Evolutionary conservation across 2,797 vertebrate species (phyloP), one percentile per base, ranked within the genome.

Genomic region (Tapera naevia): DNA sequence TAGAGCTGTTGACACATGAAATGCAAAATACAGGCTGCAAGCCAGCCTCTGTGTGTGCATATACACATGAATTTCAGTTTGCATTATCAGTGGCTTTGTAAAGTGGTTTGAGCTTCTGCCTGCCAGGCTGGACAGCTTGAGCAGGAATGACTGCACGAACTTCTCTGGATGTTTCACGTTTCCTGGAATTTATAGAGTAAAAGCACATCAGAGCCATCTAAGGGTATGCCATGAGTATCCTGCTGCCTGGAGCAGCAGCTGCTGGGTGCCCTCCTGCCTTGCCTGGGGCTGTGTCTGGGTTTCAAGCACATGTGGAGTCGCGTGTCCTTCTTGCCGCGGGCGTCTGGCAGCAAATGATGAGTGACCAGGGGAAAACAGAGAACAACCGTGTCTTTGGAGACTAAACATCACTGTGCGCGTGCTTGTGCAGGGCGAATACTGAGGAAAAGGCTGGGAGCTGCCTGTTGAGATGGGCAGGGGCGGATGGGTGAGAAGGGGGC

Each of bases 201-300:
- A 28, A 50, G 17, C 45, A 21, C 45, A 46, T 19, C 24, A 2
- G 39, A 28, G 43, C 11, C 10, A 23, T 5, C 12, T 12, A 27
- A 62, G n/a, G 0, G 0, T 7, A 2, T 6, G 23, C 0, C 17
- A 3, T 5, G 58, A 23, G 50, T 7, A 23, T 28, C 50, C 23
- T 9, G 35, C 65, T 74, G 30, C 56, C 45, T 9, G 17, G 6
- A 6, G 4, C 1, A 16, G 82, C 27, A 5, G 46, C 4, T 50
- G 32, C 39, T 24, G 45, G 64, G 2, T 6, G 5, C 45, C 9
- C 25, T 78, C 53, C 65, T 27, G 71, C 30, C 53, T 43, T 64
- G 57, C 9, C 5, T 54, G 30, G 74, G 50, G 30, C 10, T 22
- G 6, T 11, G 21, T 19, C 41, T 64, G 88, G 50, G 41, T 32